phyloP scores from a whole-genome alignment of 2,888 invertebrate genomes.

The Erannis defoliaria region DNA sequence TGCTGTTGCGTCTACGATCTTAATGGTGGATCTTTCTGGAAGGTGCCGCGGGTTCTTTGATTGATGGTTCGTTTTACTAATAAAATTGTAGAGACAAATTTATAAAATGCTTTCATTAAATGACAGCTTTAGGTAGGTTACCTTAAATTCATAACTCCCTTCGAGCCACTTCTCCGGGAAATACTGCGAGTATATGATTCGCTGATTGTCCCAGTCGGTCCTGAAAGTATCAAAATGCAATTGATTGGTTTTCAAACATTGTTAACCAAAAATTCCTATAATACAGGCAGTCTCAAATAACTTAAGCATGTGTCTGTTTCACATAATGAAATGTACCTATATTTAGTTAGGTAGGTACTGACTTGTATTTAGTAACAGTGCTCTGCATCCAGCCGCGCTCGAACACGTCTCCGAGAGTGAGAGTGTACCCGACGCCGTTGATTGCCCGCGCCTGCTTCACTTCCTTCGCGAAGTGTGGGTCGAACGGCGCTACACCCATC shows the following conservation, averaged over 20 bases:
- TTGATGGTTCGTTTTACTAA: too few species aligned
- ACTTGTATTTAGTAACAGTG: slow-evolving; percentile 92
- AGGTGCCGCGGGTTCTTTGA: too few species aligned
- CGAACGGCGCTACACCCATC: slow-evolving; percentile 91
- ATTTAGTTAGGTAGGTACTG: too few species aligned
- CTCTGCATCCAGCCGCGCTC: slow-evolving; percentile 93
- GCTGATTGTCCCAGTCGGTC: slow-evolving; percentile 88
- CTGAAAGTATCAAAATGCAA: slow-evolving; percentile 75
- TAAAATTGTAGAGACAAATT: background rate
- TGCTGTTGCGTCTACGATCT: too few species aligned
- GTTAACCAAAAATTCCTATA: too few species aligned
- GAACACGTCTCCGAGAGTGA: slow-evolving; percentile 90
- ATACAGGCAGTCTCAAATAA: too few species aligned
- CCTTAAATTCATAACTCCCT: slow-evolving; percentile 86
- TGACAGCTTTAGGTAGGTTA: slow-evolving; percentile 41
- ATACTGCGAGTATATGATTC: slow-evolving; percentile 92
- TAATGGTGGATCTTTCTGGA: background rate
- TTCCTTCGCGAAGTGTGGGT: slow-evolving; percentile 91
- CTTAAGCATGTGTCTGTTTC: too few species aligned
- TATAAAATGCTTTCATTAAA: too few species aligned
- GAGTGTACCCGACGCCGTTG: slow-evolving; percentile 88
- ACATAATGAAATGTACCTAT: too few species aligned
- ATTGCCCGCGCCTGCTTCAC: slow-evolving; percentile 88
- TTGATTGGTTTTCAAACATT: background rate
- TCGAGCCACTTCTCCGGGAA: slow-evolving; percentile 93